Base-by-base conservation (phyloP, 1,140 invertebrate genomes). In the Latrodectus geometricus region DNA sequence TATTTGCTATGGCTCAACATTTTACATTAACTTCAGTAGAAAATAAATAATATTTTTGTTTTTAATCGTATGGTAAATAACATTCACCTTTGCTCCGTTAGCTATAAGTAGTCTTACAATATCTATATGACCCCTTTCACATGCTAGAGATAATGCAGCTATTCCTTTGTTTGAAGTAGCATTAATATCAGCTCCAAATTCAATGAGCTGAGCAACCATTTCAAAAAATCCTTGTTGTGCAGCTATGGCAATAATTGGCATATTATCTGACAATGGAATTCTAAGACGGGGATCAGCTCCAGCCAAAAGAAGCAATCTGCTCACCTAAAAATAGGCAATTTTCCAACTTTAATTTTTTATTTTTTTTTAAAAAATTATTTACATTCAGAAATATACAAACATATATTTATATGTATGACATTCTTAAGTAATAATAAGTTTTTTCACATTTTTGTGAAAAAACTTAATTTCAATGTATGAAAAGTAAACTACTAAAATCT, bases 101-200 rank as follows among this genome's bases (percentile, higher is more conserved):
- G 90, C 54, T 89, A 92, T 88, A 9, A 92, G 80, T 11, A 91
- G 61, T 50, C 90, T 88, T 4, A 92, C 75, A 73, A 90, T 90
- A 54, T 91, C 89, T 83, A 88, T 48, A 88, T 74, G 87, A 77
- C 90, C 65, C 89, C 91, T 94, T 87, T 95, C 94, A 77, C 96
- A 94, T 8, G 96, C 96, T 75, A 97, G 91, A 35, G 95, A 94
- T 11, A 97, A 90, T 0, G 96, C 94, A 0, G 95, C 96, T 88
- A 94, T 95, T 9, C 96, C 96, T 90, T 97, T 96, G 88, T 95
- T 96, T 88, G 98, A 98, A 0, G 95, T 94, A 82, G 95, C 92
- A 90, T 98, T 96, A 0, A 98, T 94, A 91, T 98, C 94, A 3
- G 97, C 97, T 17, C 97, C 97, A 90, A 97, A 97, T 90, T 98